Conservation (phyloP, 2,888 invertebrate species). For the Phorcus lineatus region DNA sequence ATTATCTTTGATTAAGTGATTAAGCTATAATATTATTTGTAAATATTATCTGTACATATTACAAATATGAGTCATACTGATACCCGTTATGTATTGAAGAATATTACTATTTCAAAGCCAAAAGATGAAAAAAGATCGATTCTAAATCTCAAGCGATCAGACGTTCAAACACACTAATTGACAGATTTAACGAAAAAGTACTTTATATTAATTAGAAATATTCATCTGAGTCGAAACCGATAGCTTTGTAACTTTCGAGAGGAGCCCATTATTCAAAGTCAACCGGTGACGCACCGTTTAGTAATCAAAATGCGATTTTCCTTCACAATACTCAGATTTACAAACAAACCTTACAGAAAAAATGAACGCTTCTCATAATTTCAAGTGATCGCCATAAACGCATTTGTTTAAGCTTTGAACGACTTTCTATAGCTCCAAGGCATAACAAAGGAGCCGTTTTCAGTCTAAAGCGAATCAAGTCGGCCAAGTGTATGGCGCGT, state of each 20-base stretch:
- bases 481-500: neutral
- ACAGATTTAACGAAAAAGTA: neutral
- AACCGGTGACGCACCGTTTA: neutral
- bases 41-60: too few relatives aligned
- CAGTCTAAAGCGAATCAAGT: neutral
- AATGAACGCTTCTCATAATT: neutral
- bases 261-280: neutral
- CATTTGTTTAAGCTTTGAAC: neutral
- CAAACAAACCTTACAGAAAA: neutral
- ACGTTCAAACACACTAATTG: too few relatives aligned
- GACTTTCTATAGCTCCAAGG: neutral
- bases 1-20: too few relatives aligned
- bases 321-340: neutral
- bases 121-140: too few relatives aligned
- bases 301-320: neutral
- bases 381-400: neutral
- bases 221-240: neutral
- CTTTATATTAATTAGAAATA: neutral
- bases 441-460: neutral
- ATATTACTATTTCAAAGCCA: too few relatives aligned
- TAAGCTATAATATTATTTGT: too few relatives aligned
- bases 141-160: too few relatives aligned
- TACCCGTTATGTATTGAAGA: too few relatives aligned
- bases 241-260: neutral
- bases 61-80: too few relatives aligned